Percentiles rank a stretch among this genome's conserved stretches.
Evolutionary conservation across 2,113 vertebrate genomes (phyloP).

Genomic region (Garra rufa): DNA sequence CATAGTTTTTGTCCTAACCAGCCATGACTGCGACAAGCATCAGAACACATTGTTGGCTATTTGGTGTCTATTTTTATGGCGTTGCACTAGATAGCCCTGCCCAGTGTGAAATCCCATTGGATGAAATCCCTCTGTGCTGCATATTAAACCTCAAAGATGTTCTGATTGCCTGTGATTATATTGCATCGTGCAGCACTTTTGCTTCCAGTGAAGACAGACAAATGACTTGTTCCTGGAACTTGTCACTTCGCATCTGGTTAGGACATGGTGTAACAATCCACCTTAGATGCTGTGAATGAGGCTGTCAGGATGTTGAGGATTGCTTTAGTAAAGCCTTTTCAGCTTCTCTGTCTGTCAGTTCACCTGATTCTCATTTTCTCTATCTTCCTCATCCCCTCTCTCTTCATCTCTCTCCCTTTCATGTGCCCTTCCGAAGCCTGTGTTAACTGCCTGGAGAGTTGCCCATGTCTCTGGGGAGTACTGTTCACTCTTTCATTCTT

Average conservation of each 20-base stretch:
- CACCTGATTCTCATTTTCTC: constrained; percentile 31
- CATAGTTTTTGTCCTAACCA: neutral
- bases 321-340: constrained; percentile 30
- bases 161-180: neutral
- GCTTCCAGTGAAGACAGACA: constrained; percentile 19
- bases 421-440: constrained; percentile 14
- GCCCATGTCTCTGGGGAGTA: constrained; percentile 37
- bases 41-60: neutral
- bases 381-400: constrained; percentile 19
- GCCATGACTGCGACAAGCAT: neutral
- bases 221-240: constrained; percentile 15
- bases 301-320: constrained; percentile 33
- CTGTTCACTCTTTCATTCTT: constrained; percentile 38
- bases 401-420: constrained; percentile 20
- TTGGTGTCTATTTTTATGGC: neutral
- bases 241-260: constrained; percentile 24
- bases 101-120: neutral
- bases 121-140: neutral
- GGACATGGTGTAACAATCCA: constrained; percentile 18
- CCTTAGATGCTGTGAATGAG: constrained; percentile 29
- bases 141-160: neutral
- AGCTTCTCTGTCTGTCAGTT: constrained; percentile 32
- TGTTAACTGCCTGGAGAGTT: constrained; percentile 50
- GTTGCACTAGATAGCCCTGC: neutral
- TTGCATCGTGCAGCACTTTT: neutral